Evolutionary conservation across 2,797 vertebrate genomes (phyloP), one percentile per base, ranked within the genome.

Genomic region (Manis crassicaudata): DNA sequence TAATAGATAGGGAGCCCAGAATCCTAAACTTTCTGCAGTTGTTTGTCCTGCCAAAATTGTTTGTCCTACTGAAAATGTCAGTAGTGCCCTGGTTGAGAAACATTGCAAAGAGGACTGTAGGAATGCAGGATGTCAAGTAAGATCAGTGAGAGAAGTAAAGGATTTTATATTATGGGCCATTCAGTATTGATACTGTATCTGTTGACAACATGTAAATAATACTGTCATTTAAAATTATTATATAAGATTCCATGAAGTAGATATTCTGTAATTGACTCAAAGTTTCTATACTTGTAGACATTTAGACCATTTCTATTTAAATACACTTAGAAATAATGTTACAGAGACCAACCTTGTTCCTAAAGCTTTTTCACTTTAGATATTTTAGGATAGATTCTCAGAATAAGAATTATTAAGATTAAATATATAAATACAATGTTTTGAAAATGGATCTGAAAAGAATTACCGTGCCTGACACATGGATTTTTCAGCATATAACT

Each of bases 391-490:
- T 89, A 85, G 62, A 83, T 65, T 92, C 63, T 87, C 52, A 86
- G 58, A 95, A 77, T 81, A 88, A 95, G 62, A 95, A 77, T 81
- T 43, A 88, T 62, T 67, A 70, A n/a, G 32, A 77, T 73, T 89
- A 82, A 86, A 90, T 62, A 50, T 86, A 60, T 40, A 93, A 88
- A 84, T 1, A 54, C 18, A 72, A 21, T 76, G 29, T 43, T 94
- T 82, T 90, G 46, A 67, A 96, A 83, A 46, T 68, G 32, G 43
- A 67, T 73, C 60, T 76, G 65, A 90, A 90, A 84, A 90, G 52
- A 63, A 76, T 81, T 27, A 83, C 21, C 27, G 17, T 60, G 37
- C 56, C 25, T 72, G 50, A 75, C 75, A 84, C 1, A 13, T 60
- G 21, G 58, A 25, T 56, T 88, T 91, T 76, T 87, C 21, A 86